Conservation (phyloP, 2,797 vertebrate genomes). For the Tenualosa ilisha region DNA sequence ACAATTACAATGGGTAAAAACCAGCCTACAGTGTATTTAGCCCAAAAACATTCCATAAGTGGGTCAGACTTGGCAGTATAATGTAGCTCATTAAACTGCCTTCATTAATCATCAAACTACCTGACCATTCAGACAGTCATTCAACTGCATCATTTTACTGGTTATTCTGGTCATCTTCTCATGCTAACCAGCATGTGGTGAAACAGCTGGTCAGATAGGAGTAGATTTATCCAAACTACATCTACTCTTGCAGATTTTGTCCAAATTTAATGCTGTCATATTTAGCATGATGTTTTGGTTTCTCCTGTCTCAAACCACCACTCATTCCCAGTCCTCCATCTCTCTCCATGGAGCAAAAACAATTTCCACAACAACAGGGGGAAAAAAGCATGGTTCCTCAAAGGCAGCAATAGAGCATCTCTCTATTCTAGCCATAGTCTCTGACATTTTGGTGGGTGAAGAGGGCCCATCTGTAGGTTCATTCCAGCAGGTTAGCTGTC, state of each 20-base stretch:
- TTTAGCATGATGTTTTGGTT: neutral
- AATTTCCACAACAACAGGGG: slow-evolving; percentile 3
- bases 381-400: neutral
- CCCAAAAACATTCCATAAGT: slow-evolving; percentile 13
- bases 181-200: neutral
- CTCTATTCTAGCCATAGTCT: neutral
- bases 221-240: neutral
- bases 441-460: slow-evolving; percentile 27
- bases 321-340: neutral
- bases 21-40: neutral
- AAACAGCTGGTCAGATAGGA: neutral
- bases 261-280: neutral
- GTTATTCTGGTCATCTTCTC: neutral
- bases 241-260: neutral
- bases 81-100: neutral
- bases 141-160: neutral
- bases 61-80: neutral
- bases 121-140: neutral
- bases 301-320: neutral
- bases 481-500: slow-evolving; percentile 45
- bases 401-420: neutral
- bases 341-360: neutral
- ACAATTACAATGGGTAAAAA: neutral
- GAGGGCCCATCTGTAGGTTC: slow-evolving; percentile 28
- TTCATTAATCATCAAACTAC: slow-evolving; percentile 12